Conservation (phyloP, 2,888 invertebrate genomes). For the Odontothrips loti region DNA sequence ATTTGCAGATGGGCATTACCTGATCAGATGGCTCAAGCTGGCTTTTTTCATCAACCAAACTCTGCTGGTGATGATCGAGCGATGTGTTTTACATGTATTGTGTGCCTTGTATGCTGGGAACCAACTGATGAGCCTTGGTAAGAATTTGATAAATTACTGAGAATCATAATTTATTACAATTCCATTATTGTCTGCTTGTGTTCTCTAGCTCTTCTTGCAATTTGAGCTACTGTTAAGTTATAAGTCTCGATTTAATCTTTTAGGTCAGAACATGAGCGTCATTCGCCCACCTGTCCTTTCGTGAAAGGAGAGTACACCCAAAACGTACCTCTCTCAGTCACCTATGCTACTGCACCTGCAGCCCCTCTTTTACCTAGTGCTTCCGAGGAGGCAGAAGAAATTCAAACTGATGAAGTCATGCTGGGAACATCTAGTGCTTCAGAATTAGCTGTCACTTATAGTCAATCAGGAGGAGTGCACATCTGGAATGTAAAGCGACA, state of each 20-base stretch:
- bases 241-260: slow-evolving; percentile 29
- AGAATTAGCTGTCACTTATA: slow-evolving; percentile 52
- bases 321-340: slow-evolving; percentile 85
- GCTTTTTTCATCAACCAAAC: slow-evolving; percentile 92
- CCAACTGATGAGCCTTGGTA: slow-evolving; percentile 92
- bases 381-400: not conserved
- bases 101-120: slow-evolving; percentile 95
- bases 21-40: slow-evolving; percentile 94
- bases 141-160: slow-evolving; percentile 33
- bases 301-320: slow-evolving; percentile 92
- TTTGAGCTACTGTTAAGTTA: too few species aligned
- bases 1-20: slow-evolving; percentile 82
- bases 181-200: not conserved
- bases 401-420: slow-evolving; percentile 47
- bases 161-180: not conserved
- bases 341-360: slow-evolving; percentile 78
- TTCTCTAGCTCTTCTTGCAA: too few species aligned
- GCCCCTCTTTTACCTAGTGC: slow-evolving; percentile 50
- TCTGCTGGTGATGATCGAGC: slow-evolving; percentile 87
- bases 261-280: slow-evolving; percentile 87
- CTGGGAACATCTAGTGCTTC: slow-evolving; percentile 50
- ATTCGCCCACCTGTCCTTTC: slow-evolving; percentile 89
- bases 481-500: slow-evolving; percentile 82
- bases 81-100: slow-evolving; percentile 93
- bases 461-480: slow-evolving; percentile 57